These are phyloP conservation scores for Serranochromis macrocephalus DNA, from an alignment of 2,113 vertebrate species.

Conservation along the genomic window DNA sequence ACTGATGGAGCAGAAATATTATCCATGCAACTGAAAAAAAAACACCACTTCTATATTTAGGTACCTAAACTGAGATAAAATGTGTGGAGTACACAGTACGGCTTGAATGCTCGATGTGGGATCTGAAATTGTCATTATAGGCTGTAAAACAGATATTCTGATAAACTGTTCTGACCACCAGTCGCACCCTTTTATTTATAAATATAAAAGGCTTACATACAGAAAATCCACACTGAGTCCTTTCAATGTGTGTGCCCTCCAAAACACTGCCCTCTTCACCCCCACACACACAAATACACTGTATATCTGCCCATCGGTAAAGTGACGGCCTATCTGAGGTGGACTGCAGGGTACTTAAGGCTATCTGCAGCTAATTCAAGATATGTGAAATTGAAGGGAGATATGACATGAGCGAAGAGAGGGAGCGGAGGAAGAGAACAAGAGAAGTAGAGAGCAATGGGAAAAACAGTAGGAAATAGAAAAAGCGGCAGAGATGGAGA, in stretches of 20 bases:
- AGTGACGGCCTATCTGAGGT: conserved; percentile 57
- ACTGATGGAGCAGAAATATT: not conserved
- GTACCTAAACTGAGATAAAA: not conserved
- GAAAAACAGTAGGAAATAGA: not conserved
- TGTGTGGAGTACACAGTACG: not conserved
- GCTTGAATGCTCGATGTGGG: not conserved
- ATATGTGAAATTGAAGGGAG: conserved; percentile 72
- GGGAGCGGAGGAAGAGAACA: not conserved
- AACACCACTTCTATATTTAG: not conserved
- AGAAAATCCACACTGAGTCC: not conserved
- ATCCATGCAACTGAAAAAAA: not conserved
- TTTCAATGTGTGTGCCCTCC: conserved; percentile 29
- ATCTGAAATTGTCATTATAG: not conserved
- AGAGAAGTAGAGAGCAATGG: not conserved
- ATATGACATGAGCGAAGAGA: conserved; percentile 49
- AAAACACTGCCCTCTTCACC: conserved; percentile 14
- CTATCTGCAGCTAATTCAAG: conserved; percentile 71
- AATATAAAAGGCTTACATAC: not conserved
- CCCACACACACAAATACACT: conserved; percentile 5
- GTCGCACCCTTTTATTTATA: not conserved
- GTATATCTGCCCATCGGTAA: conserved; percentile 57
- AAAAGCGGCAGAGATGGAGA: not conserved
- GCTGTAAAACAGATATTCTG: not conserved
- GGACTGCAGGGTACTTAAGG: conserved; percentile 63
- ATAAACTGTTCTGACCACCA: not conserved